Percentiles rank a stretch among this genome's conserved stretches.
Conservation (phyloP, 2,113 vertebrate genomes). For the Ploceus nigricollis region DNA sequence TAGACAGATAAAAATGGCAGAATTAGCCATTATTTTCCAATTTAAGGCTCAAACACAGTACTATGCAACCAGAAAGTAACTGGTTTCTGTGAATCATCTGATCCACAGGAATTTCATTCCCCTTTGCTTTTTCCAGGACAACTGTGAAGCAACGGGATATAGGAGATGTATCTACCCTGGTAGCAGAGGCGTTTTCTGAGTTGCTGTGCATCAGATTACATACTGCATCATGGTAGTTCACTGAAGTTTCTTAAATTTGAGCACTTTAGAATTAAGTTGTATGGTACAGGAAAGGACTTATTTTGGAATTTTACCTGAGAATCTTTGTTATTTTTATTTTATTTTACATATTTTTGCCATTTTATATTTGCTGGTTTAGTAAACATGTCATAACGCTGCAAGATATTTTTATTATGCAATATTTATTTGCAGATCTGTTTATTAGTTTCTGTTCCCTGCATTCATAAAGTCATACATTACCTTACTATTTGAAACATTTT, state of each 20-base stretch:
- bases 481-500: neutral
- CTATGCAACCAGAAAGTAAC: neutral
- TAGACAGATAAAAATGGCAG: neutral
- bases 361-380: neutral
- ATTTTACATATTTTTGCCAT: neutral
- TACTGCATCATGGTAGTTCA: neutral
- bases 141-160: neutral
- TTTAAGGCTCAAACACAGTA: neutral
- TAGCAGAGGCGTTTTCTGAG: neutral
- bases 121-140: neutral
- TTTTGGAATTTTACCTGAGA: neutral
- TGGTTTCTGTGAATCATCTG: neutral
- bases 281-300: neutral
- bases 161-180: neutral
- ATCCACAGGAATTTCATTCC: neutral
- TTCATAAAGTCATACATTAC: neutral
- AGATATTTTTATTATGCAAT: neutral
- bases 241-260: neutral
- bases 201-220: neutral
- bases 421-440: neutral
- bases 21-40: neutral
- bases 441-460: neutral
- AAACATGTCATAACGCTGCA: neutral
- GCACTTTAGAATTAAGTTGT: neutral
- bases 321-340: neutral